Evolutionary conservation across 2,797 vertebrate species (phyloP).

Genomic region (Moxostoma hubbsi): DNA sequence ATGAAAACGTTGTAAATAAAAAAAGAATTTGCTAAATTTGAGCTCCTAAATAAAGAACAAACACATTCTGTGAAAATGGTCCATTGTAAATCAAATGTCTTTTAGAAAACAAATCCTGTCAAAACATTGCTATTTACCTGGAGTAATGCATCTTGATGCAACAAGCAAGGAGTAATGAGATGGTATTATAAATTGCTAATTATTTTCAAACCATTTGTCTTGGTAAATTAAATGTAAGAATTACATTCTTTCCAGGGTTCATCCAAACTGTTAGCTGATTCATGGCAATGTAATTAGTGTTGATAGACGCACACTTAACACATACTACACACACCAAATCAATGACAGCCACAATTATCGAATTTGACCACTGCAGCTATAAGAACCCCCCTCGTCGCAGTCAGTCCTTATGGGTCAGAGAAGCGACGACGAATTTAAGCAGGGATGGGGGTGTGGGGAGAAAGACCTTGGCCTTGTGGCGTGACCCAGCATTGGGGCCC

Average conservation of each 20-base stretch:
- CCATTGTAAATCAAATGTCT: too few species aligned
- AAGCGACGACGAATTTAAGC: constrained; percentile 1
- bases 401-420: constrained; percentile 6
- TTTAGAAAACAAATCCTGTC: too few species aligned
- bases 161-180: too few species aligned
- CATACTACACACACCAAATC: constrained; percentile 24
- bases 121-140: too few species aligned
- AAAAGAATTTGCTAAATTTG: too few species aligned
- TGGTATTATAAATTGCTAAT: too few species aligned
- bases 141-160: too few species aligned
- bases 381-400: neutral
- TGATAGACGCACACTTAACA: constrained; percentile 28
- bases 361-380: neutral
- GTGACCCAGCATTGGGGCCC: constrained; percentile 75
- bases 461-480: constrained; percentile 78
- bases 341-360: constrained; percentile 34
- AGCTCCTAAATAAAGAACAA: too few species aligned
- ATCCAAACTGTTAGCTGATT: neutral
- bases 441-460: constrained; percentile 17
- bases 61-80: too few species aligned
- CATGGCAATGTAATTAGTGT: neutral
- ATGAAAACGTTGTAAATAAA: too few species aligned
- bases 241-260: neutral
- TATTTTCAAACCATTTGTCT: too few species aligned
- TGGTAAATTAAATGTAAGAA: too few species aligned